These are phyloP conservation scores for Troglohyphantes excavatus DNA, from an alignment of 2,888 invertebrate species.

Conservation along the genomic window DNA sequence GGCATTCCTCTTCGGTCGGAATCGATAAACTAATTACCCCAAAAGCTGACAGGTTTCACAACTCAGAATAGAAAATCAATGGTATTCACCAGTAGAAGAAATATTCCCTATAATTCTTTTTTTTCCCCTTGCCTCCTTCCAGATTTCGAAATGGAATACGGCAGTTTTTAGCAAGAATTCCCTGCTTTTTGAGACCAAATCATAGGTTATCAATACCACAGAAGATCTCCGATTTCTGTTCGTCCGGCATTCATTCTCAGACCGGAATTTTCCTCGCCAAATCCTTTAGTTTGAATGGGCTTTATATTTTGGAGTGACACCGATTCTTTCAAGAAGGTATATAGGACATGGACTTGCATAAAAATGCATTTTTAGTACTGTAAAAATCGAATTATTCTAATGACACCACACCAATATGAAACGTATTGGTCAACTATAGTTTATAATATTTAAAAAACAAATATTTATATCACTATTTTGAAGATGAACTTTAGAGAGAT, in stretches of 20 bases:
- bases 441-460: no score
- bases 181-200: background rate
- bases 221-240: background rate
- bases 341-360: no score
- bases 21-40: constrained; percentile 65
- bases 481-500: no score
- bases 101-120: background rate
- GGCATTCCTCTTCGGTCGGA: background rate
- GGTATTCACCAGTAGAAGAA: background rate
- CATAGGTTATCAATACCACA: constrained; percentile 3
- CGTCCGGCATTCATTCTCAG: background rate
- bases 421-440: no score
- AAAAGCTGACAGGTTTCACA: constrained; percentile 52
- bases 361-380: no score
- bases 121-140: background rate
- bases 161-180: background rate
- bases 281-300: background rate
- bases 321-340: no score
- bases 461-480: no score
- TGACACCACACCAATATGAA: no score
- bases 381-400: no score
- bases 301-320: no score
- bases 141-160: constrained; percentile 1
- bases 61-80: constrained; percentile 45
- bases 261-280: background rate